These are phyloP conservation scores for Orchesella flavescens DNA, from an alignment of 2,888 invertebrate genomes.

Conservation along the genomic window DNA sequence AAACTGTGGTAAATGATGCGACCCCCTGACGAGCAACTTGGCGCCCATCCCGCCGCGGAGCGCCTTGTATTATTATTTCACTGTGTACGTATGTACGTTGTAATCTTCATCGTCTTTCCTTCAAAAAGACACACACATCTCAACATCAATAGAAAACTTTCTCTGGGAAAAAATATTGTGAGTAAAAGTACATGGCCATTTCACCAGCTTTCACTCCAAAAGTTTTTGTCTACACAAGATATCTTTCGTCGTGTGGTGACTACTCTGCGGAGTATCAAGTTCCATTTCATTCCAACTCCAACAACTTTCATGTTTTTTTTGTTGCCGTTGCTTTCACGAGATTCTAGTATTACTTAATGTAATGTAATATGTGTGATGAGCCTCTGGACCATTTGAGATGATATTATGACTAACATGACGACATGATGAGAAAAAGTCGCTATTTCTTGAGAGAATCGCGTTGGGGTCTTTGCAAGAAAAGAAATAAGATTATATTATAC, in stretches of 20 bases:
- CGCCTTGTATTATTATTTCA: background rate
- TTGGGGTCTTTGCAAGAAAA: background rate
- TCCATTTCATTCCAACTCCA: conserved; percentile 25
- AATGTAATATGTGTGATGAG: background rate
- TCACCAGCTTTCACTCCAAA: too few relatives aligned
- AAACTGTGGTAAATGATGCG: conserved; percentile 70
- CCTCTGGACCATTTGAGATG: conserved; percentile 38
- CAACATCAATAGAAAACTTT: conserved; percentile 16
- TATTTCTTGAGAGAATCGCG: background rate
- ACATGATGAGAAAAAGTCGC: conserved; percentile 22
- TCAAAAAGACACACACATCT: conserved; percentile 37
- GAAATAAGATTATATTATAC: background rate
- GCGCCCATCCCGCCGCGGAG: conserved; percentile 62
- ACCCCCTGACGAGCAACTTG: conserved; percentile 70
- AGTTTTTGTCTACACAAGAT: too few relatives aligned
- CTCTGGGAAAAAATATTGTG: background rate
- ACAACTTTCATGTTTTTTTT: too few relatives aligned
- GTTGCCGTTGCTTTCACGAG: too few relatives aligned
- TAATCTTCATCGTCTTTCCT: conserved; percentile 54
- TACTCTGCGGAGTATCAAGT: conserved; percentile 52
- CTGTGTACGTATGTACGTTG: conserved; percentile 16
- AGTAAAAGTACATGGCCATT: background rate
- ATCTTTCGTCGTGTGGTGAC: background rate
- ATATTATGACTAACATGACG: conserved; percentile 25
- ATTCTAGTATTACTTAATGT: background rate